A percentile compares a stretch with the other conserved stretches of the same genome.
Conservation (phyloP, 1,140 invertebrate species). For the Lordiphosa mommai region DNA sequence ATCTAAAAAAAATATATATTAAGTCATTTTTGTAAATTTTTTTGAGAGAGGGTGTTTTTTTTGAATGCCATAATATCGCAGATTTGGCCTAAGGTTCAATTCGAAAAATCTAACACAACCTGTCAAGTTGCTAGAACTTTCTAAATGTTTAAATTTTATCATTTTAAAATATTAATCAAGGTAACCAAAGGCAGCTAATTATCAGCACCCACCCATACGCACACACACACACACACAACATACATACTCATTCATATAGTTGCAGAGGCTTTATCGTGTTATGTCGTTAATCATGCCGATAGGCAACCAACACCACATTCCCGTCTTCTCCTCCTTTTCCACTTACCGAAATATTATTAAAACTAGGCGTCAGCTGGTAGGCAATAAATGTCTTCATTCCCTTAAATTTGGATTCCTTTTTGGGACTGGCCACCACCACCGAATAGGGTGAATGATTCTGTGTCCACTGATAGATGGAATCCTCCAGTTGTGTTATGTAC, state of each 20-base stretch:
- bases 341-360: slow-evolving; percentile 94
- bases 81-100: too few relatives aligned
- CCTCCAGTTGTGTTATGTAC: slow-evolving; percentile 86
- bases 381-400: slow-evolving; percentile 98
- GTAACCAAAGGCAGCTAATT: slow-evolving; percentile 20
- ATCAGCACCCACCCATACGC: slow-evolving; percentile 12
- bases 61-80: too few relatives aligned
- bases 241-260: background rate
- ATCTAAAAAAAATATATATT: too few relatives aligned
- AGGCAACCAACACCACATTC: background rate
- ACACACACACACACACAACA: slow-evolving; percentile 4
- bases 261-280: slow-evolving; percentile 32
- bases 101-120: too few relatives aligned
- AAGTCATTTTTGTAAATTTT: too few relatives aligned
- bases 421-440: slow-evolving; percentile 95
- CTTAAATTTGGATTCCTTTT: slow-evolving; percentile 98
- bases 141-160: background rate
- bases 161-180: too few relatives aligned
- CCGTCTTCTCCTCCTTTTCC: background rate
- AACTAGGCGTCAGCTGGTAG: slow-evolving; percentile 96
- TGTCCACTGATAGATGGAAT: slow-evolving; percentile 86
- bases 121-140: too few relatives aligned
- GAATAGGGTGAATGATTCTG: slow-evolving; percentile 86
- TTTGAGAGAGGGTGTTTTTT: too few relatives aligned
- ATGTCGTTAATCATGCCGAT: slow-evolving; percentile 38